Percentiles rank a stretch among this genome's conserved stretches.
These are phyloP conservation scores for Ophonus ardosiacus DNA, from an alignment of 2,888 invertebrate genomes.

Conservation along the genomic window DNA sequence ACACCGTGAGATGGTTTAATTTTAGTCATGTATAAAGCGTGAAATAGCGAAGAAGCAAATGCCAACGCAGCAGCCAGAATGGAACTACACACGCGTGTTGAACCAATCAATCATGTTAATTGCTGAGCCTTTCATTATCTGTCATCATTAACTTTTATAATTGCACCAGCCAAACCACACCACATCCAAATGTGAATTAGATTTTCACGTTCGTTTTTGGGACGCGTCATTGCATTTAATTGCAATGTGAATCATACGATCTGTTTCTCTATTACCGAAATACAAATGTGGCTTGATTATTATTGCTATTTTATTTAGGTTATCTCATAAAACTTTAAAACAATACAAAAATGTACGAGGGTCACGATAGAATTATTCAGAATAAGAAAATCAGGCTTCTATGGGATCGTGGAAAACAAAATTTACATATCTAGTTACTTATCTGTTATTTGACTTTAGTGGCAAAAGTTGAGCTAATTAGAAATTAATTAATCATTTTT, in stretches of 20 bases:
- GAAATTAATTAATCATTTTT: too few species aligned
- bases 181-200: constrained; percentile 51
- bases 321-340: too few species aligned
- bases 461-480: too few species aligned
- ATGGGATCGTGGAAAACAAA: too few species aligned
- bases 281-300: background rate
- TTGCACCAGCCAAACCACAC: constrained; percentile 28
- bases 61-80: constrained; percentile 16
- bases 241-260: constrained; percentile 30
- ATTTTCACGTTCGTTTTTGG: constrained; percentile 51
- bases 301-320: background rate
- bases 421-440: too few species aligned
- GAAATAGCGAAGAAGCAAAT: constrained; percentile 19
- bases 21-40: background rate
- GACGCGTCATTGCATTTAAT: constrained; percentile 28
- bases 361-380: too few species aligned
- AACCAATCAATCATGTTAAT: constrained; percentile 53
- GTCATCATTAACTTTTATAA: constrained; percentile 56
- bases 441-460: too few species aligned
- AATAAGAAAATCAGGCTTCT: too few species aligned
- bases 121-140: constrained; percentile 48
- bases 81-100: constrained; percentile 38
- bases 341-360: too few species aligned
- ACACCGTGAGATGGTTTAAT: too few species aligned
- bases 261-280: constrained; percentile 20